phyloP scores from a whole-genome alignment of 2,888 invertebrate species.

The Cephonodes hylas region DNA sequence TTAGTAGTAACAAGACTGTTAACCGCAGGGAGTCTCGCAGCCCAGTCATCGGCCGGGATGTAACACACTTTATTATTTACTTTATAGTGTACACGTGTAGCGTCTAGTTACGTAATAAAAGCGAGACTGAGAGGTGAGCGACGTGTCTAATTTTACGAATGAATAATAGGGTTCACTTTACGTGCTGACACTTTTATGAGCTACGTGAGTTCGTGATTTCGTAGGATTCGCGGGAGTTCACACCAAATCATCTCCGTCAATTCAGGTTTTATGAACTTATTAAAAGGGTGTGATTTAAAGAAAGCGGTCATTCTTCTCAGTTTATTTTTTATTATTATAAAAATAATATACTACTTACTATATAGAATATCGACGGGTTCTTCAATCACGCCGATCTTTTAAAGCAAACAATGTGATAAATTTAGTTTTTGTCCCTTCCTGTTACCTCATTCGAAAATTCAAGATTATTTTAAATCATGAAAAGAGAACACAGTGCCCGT shows the following conservation, averaged over 20 bases:
- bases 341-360: too few species aligned
- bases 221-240: background rate
- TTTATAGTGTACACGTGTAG: conserved; percentile 19
- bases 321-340: too few species aligned
- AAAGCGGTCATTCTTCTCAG: too few species aligned
- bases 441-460: background rate
- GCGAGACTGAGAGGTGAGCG: conserved; percentile 22
- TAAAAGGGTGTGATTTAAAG: background rate
- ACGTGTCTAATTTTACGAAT: conserved; percentile 51
- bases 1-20: background rate
- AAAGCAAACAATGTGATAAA: background rate
- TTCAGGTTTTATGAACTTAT: background rate
- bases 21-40: background rate
- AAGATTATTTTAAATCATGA: background rate
- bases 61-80: conserved; percentile 21
- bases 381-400: background rate
- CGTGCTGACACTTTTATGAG: conserved; percentile 50
- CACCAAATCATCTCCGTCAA: too few species aligned
- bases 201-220: conserved; percentile 34
- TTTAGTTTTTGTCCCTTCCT: background rate
- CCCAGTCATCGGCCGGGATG: background rate
- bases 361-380: background rate
- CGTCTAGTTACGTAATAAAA: conserved; percentile 35
- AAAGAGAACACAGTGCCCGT: background rate
- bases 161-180: conserved; percentile 50